Base-by-base conservation (phyloP, 35 echinoderm and acorn worm species). In the Heliocidaris tuberculata region DNA sequence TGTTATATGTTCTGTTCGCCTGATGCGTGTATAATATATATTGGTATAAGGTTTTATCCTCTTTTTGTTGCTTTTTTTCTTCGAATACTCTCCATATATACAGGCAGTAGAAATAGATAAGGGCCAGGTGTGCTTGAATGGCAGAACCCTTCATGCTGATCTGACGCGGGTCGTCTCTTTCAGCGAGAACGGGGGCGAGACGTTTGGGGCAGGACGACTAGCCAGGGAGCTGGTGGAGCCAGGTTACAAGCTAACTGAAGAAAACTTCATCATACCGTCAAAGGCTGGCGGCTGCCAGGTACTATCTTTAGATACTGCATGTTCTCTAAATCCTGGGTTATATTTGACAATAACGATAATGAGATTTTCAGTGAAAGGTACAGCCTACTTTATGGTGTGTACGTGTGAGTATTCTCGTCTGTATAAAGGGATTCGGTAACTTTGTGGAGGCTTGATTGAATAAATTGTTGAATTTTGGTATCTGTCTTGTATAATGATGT, bases 71-170 rank as follows among this genome's bases (percentile, higher is more conserved):
- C 15, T 90, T 31, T 85, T n/a, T 60, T 85, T 16, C 86, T n/a
- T 60, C 48, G 15, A 29, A 29, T 94, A 6, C 35, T 42, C 35
- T 42, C 35, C 35, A 42, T 42, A 42, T 42, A 42, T 24, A 42
- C 54, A 99, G 98, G 94, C 95, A 30, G 98, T 97, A n/a, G 98
- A 99, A 86, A 16, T 99, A 1, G 95, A 99, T 13, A 61, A 97
- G 54, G 95, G 97, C 6, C 90, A 94, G 3, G 31, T 99, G 0
- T 95, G 95, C 42, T 54, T 99, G 15, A 99, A 99, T 50, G 92
- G 94, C 48, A 60, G 98, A 12, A 99, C 98, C 24, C 94, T 99
- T 1, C 94, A 96, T 49, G 85, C 94, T 21, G 94, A 97, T 31
- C 94, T 96, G 86, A 93, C 97, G 11, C 71, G 98, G 7, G 96